phyloP scores from a whole-genome alignment of 2,113 vertebrate genomes.

The Sakesphorus luctuosus region DNA sequence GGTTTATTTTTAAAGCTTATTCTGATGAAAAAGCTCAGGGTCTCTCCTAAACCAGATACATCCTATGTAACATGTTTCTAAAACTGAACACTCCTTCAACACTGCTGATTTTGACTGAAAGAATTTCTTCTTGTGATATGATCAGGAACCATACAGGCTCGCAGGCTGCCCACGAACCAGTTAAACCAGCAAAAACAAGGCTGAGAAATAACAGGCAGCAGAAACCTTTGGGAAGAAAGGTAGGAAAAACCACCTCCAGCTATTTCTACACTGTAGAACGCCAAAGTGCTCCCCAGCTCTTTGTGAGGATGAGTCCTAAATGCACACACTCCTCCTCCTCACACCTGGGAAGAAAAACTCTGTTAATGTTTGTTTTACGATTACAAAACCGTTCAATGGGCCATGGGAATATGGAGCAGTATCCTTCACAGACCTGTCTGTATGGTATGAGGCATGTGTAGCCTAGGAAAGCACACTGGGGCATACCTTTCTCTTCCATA shows the following conservation, averaged over 20 bases:
- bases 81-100: neutral
- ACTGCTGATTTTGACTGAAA: neutral
- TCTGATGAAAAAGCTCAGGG: neutral
- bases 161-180: neutral
- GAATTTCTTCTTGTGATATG: neutral
- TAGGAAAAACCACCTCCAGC: neutral
- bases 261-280: neutral
- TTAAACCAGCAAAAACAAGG: neutral
- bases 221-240: neutral
- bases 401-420: neutral
- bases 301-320: neutral
- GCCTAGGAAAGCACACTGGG: neutral
- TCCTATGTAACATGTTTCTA: neutral
- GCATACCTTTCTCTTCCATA: neutral
- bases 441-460: neutral
- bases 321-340: neutral
- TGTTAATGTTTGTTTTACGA: neutral
- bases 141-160: neutral
- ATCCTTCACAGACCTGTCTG: neutral
- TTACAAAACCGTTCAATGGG: neutral
- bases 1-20: neutral
- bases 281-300: neutral
- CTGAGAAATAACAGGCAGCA: neutral
- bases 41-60: neutral
- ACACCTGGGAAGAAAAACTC: neutral